Evolutionary conservation across 2,888 invertebrate species (phyloP), one percentile per base, ranked within the genome.

Genomic region (Dione juno): DNA sequence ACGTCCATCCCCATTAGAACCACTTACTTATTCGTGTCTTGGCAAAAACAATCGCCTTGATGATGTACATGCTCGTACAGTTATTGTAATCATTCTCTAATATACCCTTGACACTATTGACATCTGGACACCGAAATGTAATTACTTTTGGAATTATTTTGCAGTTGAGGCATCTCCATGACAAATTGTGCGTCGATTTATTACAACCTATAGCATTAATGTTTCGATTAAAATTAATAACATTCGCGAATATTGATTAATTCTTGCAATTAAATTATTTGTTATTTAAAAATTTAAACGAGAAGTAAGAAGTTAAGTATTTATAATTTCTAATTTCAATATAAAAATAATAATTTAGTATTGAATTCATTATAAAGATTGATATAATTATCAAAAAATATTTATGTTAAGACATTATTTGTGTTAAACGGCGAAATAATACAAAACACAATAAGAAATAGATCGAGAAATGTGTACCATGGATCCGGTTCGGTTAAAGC

Each of bases 101-200:
- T 61, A 19, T 16, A 64, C 11, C 83, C 82, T 83, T 80, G 81
- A 80, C 78, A 78, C 79, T 75, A 77, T 78, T 78, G 77, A 80
- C 78, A 75, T 77, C 74, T 77, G 77, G 75, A 79, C 78, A 78
- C 76, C 73, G 57, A 79, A 78, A 80, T 74, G 79, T 71, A 76
- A 80, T 81, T 78, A 79, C 70, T 66, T 66, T 76, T 79, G 78
- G 79, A 81, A 81, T 79, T 78, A 73, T 75, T 76, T 79, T 70
- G 64, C 41, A 72, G 67, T 66, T 69, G 63, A 71, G 67, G 65
- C 50, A 63, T 61, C 54, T 53, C 16, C 21, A 54, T 68, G 65
- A 69, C 54, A 41, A 50, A 64, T 58, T 43, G 28, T 61, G n/a
- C 16, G 43, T 57, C 35, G 35, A 69, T 65, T 58, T 48, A 66